Evolutionary conservation across 2,888 invertebrate genomes (phyloP).

Genomic region (Sarcophaga carnaria): DNA sequence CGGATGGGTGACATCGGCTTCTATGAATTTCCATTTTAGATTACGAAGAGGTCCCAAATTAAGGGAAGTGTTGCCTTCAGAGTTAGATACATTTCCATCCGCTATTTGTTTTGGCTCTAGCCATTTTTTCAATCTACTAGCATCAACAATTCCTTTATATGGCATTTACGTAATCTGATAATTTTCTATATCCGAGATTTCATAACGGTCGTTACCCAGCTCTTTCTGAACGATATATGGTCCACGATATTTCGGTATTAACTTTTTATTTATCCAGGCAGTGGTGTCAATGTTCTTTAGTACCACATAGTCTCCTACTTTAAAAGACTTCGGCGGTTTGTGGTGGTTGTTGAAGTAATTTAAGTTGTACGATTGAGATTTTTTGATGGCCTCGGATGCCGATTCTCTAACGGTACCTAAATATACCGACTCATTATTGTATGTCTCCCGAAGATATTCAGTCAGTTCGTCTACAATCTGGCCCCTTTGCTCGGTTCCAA

Average conservation of each 20-base stretch:
- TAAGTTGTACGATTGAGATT: constrained; percentile 32
- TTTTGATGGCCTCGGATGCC: constrained; percentile 21
- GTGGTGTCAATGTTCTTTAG: constrained; percentile 20
- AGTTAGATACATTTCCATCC: too few species aligned
- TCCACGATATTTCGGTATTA: too few species aligned
- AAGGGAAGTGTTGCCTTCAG: too few species aligned
- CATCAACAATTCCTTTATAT: constrained; percentile 3
- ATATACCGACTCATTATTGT: neutral
- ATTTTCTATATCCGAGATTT: constrained; percentile 47
- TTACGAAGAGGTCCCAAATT: too few species aligned
- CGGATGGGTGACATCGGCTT: too few species aligned
- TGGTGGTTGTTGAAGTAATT: constrained; percentile 28
- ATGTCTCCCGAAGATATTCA: constrained; percentile 21
- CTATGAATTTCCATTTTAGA: too few species aligned
- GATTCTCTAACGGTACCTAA: neutral
- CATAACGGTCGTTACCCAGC: neutral
- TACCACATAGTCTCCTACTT: constrained; percentile 6
- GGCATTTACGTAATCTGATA: constrained; percentile 51
- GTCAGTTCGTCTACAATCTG: constrained; percentile 46
- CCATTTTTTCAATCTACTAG: constrained; percentile 17
- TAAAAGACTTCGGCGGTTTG: constrained; percentile 18
- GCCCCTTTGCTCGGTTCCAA: constrained; percentile 53
- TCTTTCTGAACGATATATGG: too few species aligned
- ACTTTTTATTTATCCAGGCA: neutral
- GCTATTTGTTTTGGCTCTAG: neutral